Evolutionary conservation across 2,888 invertebrate species (phyloP).

Genomic region (Eueremaeus valkanovi): DNA sequence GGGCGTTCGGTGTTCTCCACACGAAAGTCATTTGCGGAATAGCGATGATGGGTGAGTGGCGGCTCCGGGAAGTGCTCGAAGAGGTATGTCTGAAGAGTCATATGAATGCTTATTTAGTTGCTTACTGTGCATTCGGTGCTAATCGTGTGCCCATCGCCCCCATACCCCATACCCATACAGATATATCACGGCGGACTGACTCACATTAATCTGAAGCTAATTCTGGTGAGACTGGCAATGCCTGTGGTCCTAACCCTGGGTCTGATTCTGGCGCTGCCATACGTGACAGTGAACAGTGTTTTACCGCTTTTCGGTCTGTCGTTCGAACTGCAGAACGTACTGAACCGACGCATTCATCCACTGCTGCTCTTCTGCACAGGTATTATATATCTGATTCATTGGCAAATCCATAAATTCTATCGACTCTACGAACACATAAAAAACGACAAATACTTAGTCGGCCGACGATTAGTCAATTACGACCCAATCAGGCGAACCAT

Average conservation of each 20-base stretch:
- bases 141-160: too few relatives aligned
- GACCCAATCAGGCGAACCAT: constrained; percentile 56
- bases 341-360: constrained; percentile 83
- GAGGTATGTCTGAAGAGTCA: constrained; percentile 55
- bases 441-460: constrained; percentile 96
- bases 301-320: constrained; percentile 55
- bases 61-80: constrained; percentile 87
- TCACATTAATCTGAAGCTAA: constrained; percentile 82
- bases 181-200: constrained; percentile 89
- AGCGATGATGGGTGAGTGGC: constrained; percentile 97
- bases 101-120: background rate
- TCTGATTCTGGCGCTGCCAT: constrained; percentile 85
- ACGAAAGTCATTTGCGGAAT: constrained; percentile 95
- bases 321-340: constrained; percentile 62
- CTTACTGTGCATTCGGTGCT: constrained; percentile 16
- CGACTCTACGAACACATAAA: constrained; percentile 96
- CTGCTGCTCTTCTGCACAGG: constrained; percentile 70
- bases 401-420: constrained; percentile 88
- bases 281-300: constrained; percentile 71
- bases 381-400: constrained; percentile 65
- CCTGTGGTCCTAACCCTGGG: constrained; percentile 87
- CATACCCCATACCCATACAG: too few relatives aligned
- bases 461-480: constrained; percentile 93
- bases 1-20: constrained; percentile 95
- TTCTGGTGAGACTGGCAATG: constrained; percentile 76